phyloP scores from a whole-genome alignment of 2,113 vertebrate genomes.

The Lepidothrix coronata region DNA sequence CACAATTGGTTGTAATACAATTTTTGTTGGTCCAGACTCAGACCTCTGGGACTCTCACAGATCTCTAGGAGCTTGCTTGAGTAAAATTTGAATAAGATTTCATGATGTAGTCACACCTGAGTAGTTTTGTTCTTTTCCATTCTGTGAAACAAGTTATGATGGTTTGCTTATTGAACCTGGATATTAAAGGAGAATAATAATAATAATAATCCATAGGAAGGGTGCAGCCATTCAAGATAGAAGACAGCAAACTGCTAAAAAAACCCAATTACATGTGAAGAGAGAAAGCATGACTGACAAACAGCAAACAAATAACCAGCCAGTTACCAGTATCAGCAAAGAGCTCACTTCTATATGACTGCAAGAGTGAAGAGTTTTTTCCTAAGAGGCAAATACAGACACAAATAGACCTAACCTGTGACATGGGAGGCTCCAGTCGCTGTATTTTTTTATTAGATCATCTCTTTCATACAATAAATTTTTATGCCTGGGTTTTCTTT shows the following conservation, averaged over 20 bases:
- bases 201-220: neutral
- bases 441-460: neutral
- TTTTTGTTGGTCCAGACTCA: neutral
- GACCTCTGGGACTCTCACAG: neutral
- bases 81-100: neutral
- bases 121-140: neutral
- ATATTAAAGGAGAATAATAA: neutral
- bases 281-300: neutral
- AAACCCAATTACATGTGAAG: neutral
- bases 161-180: neutral
- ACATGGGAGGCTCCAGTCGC: neutral
- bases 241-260: neutral
- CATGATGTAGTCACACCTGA: neutral
- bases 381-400: neutral
- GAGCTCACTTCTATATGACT: neutral
- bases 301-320: neutral
- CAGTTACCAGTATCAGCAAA: neutral
- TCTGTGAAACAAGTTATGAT: neutral
- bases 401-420: neutral
- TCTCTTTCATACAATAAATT: neutral
- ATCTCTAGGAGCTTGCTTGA: neutral
- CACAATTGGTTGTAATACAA: neutral
- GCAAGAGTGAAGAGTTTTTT: neutral
- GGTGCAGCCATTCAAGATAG: neutral
- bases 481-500: conserved; percentile 42